Evolutionary conservation across 2,113 vertebrate species (phyloP).

Genomic region (Malaclemys terrapin): DNA sequence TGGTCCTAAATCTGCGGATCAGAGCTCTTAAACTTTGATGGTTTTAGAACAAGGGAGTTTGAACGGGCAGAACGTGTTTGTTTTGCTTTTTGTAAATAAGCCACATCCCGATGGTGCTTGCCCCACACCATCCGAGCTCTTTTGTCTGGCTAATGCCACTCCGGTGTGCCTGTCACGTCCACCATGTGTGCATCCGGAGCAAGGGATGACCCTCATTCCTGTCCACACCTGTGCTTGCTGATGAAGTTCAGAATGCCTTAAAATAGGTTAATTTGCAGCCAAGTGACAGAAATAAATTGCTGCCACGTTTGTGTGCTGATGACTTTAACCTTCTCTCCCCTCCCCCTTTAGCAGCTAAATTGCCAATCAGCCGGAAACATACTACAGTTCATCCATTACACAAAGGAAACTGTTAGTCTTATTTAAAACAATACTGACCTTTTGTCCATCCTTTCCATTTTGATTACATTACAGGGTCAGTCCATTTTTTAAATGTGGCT

Average conservation of each 20-base stretch:
- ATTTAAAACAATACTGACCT: constrained; percentile 72
- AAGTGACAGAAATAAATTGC: constrained; percentile 61
- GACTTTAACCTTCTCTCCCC: constrained; percentile 55
- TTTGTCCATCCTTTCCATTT: constrained; percentile 61
- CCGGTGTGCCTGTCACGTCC: not conserved
- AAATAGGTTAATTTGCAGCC: constrained; percentile 65
- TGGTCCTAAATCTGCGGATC: rapidly evolving
- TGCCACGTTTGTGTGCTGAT: constrained; percentile 48
- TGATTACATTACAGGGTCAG: constrained; percentile 59
- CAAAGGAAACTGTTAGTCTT: constrained; percentile 67
- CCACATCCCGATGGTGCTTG: rapidly evolving
- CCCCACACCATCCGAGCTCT: not conserved
- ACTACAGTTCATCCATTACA: constrained; percentile 48
- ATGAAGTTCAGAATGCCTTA: constrained; percentile 53
- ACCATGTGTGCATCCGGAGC: not conserved
- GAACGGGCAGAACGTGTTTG: rapidly evolving
- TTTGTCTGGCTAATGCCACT: not conserved
- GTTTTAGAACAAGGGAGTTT: not conserved
- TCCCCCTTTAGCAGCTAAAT: constrained; percentile 26
- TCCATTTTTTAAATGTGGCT: constrained; percentile 35
- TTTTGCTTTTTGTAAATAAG: not conserved
- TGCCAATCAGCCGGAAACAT: constrained; percentile 63
- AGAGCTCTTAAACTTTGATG: not conserved
- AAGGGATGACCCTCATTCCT: constrained; percentile 38
- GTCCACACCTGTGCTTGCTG: constrained; percentile 45